Evolutionary conservation across 2,888 invertebrate species (phyloP).

Genomic region (Sipha maydis): DNA sequence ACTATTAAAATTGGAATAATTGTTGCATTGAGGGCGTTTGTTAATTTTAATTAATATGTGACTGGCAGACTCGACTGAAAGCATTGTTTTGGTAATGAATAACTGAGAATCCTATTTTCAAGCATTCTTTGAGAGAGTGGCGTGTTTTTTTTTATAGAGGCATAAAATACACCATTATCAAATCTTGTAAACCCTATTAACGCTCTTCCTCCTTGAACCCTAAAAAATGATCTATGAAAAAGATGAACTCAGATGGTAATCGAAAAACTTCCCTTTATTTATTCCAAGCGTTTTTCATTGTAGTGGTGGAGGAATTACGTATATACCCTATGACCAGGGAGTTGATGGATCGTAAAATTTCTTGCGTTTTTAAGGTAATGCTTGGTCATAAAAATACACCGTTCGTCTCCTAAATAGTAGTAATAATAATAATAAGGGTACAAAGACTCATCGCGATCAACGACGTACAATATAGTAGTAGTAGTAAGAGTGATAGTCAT

Average conservation of each 20-base stretch:
- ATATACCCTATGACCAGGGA: background rate
- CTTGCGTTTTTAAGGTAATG: constrained; percentile 50
- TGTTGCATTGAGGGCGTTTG: background rate
- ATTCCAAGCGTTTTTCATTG: constrained; percentile 32
- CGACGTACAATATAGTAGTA: background rate
- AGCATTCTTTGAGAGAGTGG: background rate
- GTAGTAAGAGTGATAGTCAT: background rate
- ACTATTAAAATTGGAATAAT: constrained; percentile 11
- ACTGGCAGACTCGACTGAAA: background rate
- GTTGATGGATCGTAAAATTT: constrained; percentile 59
- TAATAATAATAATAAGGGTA: constrained; percentile 45
- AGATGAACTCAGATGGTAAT: constrained; percentile 22
- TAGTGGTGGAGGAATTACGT: background rate
- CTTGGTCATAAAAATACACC: constrained; percentile 43
- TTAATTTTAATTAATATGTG: constrained; percentile 15
- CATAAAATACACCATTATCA: constrained; percentile 22
- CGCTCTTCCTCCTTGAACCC: no score
- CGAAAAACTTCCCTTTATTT: constrained; percentile 41
- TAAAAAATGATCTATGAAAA: background rate
- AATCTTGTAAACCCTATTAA: constrained; percentile 13
- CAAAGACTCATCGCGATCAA: background rate
- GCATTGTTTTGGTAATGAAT: constrained; percentile 2
- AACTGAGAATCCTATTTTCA: background rate
- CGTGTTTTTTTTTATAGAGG: background rate
- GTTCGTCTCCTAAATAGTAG: constrained; percentile 44